Percentiles rank a stretch among this genome's conserved stretches.
phyloP scores from a whole-genome alignment of 2,888 invertebrate species.

The Norana najaformis region DNA sequence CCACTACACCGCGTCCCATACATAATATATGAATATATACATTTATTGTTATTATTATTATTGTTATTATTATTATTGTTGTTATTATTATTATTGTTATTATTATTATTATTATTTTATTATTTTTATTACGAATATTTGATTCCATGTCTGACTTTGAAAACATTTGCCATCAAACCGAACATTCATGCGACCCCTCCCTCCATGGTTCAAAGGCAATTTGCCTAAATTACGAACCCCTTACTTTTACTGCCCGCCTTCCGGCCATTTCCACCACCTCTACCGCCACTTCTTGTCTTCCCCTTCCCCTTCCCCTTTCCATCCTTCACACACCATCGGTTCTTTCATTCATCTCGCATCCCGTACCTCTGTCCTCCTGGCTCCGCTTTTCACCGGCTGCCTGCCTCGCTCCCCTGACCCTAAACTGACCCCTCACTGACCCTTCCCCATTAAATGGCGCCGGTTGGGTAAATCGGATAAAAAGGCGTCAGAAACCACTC shows the following conservation, averaged over 20 bases:
- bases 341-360: background rate
- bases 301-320: background rate
- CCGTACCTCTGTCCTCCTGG: background rate
- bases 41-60: too few species aligned
- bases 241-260: background rate
- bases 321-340: background rate
- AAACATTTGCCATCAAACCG: background rate
- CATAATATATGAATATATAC: too few species aligned
- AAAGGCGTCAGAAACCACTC: background rate
- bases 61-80: background rate
- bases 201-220: background rate
- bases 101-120: background rate
- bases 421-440: background rate
- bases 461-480: background rate
- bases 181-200: background rate
- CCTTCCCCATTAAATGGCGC: background rate
- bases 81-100: background rate
- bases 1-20: too few species aligned
- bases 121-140: too few species aligned
- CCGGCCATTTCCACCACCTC: background rate
- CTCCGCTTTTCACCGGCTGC: background rate
- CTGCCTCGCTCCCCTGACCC: too few species aligned
- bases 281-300: background rate
- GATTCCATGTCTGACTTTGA: too few species aligned
- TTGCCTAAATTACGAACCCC: background rate